A percentile compares a stretch with the other conserved stretches of the same genome.
phyloP scores from a whole-genome alignment of 2,888 invertebrate species.

The Drosophila pegasa region DNA sequence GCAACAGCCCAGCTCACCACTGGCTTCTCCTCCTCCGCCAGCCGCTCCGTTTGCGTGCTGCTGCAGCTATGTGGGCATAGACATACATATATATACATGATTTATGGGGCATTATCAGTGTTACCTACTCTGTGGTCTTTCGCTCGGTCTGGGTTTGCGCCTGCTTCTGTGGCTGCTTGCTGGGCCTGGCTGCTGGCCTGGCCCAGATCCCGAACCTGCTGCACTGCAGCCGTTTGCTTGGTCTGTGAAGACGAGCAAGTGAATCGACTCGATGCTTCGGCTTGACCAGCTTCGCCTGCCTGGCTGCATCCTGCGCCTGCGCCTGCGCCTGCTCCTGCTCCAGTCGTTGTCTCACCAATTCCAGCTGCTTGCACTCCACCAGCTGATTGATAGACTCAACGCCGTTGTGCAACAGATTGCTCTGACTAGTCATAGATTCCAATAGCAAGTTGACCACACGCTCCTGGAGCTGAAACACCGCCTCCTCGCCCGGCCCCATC shows the following conservation, averaged over 20 bases:
- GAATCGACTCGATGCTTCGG: conserved; percentile 5
- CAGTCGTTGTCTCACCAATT: conserved; percentile 1
- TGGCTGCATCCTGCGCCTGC: neutral
- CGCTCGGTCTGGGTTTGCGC: neutral
- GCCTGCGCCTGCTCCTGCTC: neutral
- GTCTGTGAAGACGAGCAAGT: conserved; percentile 6
- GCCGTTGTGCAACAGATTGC: conserved; percentile 19
- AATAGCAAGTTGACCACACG: conserved; percentile 25
- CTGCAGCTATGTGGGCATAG: conserved; percentile 8
- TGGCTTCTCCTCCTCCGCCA: neutral
- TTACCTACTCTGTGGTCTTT: conserved; percentile 29
- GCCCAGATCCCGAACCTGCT: neutral
- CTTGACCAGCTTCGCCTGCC: neutral
- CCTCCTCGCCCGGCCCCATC: conserved; percentile 7
- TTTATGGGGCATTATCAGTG: conserved; percentile 4
- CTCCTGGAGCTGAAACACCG: conserved; percentile 11
- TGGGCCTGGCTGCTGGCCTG: neutral
- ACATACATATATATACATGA: neutral
- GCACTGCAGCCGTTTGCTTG: conserved; percentile 8
- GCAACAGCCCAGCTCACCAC: neutral
- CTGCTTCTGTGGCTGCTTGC: conserved; percentile 7
- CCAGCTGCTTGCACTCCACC: conserved; percentile 32
- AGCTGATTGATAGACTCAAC: conserved; percentile 43
- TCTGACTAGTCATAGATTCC: conserved; percentile 21
- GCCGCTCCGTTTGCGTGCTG: conserved; percentile 25